Evolutionary conservation across 2,888 invertebrate genomes (phyloP).

Genomic region (Drosophila sordidula): DNA sequence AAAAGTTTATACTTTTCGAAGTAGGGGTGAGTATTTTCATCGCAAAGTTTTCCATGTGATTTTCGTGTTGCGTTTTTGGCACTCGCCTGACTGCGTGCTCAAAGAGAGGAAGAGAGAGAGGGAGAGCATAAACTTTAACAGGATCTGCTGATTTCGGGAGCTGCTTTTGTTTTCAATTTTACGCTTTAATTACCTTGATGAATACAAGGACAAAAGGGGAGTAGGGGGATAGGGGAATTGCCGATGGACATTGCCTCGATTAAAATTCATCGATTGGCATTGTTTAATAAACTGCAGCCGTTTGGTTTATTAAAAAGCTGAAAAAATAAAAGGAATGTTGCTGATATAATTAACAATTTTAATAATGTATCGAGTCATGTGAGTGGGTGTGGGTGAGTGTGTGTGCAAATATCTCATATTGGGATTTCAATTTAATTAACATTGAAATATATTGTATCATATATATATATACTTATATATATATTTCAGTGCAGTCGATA

Average conservation of each 20-base stretch:
- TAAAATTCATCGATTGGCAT: constrained; percentile 65
- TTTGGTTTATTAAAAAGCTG: constrained; percentile 42
- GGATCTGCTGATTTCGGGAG: constrained; percentile 18
- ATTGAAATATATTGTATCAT: constrained; percentile 46
- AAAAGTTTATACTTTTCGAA: constrained; percentile 34
- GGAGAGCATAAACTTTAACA: constrained; percentile 34
- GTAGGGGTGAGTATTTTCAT: constrained; percentile 13
- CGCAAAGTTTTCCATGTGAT: constrained; percentile 54
- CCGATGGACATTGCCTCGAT: constrained; percentile 33
- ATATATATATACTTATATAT: too few relatives aligned
- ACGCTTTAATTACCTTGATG: constrained; percentile 76
- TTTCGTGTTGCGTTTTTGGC: constrained; percentile 42
- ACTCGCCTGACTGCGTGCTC: constrained; percentile 47
- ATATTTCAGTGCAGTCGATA: constrained; percentile 16
- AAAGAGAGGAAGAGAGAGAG: not conserved
- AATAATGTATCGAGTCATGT: constrained; percentile 45
- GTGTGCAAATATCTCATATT: constrained; percentile 15
- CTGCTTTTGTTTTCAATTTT: constrained; percentile 72
- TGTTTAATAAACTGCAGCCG: constrained; percentile 69
- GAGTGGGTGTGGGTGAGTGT: not conserved
- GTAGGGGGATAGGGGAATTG: not conserved
- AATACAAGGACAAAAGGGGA: constrained; percentile 33
- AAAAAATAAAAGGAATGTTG: constrained; percentile 3
- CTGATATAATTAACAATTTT: constrained; percentile 67
- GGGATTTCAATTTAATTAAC: constrained; percentile 71